phyloP scores from a whole-genome alignment of 2,888 invertebrate genomes.

The Tromatobia lineatoria region DNA sequence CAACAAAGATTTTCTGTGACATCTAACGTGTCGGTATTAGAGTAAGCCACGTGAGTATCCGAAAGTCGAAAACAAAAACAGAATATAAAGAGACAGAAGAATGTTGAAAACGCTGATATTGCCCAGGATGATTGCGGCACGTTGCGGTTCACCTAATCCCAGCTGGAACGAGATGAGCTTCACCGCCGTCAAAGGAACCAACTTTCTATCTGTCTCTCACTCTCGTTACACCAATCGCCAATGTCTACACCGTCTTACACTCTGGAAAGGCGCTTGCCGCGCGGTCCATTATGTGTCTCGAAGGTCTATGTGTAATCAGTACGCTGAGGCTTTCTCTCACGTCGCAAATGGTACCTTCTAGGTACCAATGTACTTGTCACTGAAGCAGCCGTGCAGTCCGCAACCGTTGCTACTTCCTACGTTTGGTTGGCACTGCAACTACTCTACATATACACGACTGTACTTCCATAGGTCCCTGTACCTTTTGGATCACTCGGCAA shows the following conservation, averaged over 20 bases:
- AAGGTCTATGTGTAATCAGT: constrained; percentile 57
- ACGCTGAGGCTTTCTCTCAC: constrained; percentile 28
- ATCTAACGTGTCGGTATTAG: constrained; percentile 24
- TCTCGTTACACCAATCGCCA: constrained; percentile 33
- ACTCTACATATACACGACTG: constrained; percentile 8
- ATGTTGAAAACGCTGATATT: constrained; percentile 31
- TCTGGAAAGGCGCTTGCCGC: constrained; percentile 19
- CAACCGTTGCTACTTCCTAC: background rate
- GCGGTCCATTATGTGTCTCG: constrained; percentile 27
- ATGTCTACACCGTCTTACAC: constrained; percentile 22
- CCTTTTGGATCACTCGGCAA: constrained; percentile 51
- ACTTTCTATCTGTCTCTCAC: constrained; percentile 1
- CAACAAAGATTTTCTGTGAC: constrained; percentile 51
- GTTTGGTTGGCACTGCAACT: constrained; percentile 8
- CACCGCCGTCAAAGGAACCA: constrained; percentile 47
- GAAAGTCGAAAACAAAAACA: constrained; percentile 19
- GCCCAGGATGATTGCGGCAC: constrained; percentile 49
- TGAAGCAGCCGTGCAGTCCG: constrained; percentile 5
- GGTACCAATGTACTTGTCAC: constrained; percentile 18
- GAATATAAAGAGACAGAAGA: constrained; percentile 19
- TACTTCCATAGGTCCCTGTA: background rate
- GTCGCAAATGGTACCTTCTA: background rate
- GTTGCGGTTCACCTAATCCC: constrained; percentile 32
- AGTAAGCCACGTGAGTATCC: background rate
- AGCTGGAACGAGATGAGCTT: constrained; percentile 41